phyloP scores from a whole-genome alignment of 2,113 vertebrate species.

The Machaerirhynchus nigripectus region DNA sequence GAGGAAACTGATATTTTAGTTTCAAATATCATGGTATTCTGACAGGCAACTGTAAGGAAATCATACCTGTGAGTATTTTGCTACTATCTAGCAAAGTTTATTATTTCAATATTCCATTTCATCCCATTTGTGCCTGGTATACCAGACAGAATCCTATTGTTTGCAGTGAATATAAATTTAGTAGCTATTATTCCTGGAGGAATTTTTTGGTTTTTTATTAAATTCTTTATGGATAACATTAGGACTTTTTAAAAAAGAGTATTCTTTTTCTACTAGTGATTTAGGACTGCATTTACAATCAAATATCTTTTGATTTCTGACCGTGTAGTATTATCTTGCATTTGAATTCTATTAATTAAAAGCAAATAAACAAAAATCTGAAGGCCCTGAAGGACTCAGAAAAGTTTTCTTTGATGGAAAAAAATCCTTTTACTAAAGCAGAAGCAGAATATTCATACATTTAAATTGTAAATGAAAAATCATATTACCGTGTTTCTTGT shows the following conservation, averaged over 20 bases:
- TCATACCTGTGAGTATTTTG: neutral
- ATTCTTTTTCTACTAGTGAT: neutral
- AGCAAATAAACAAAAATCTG: neutral
- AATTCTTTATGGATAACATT: neutral
- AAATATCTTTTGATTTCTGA: neutral
- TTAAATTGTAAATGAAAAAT: slow-evolving; percentile 2
- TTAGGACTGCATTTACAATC: neutral
- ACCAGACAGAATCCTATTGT: neutral
- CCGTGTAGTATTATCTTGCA: neutral
- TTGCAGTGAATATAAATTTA: neutral
- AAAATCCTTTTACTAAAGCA: neutral
- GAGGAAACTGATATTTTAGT: neutral
- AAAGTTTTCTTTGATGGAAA: neutral
- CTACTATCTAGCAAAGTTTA: neutral
- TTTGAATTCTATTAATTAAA: slow-evolving; percentile 10
- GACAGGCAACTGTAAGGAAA: neutral
- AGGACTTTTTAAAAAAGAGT: neutral
- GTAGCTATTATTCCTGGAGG: neutral
- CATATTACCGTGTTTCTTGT: neutral
- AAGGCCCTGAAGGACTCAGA: neutral
- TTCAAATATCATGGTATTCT: neutral
- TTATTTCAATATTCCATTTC: neutral
- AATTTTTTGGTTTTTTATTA: neutral
- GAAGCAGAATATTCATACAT: neutral
- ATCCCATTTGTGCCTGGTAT: neutral